Base-by-base conservation (phyloP, 2,888 invertebrate species). In the Listrodromus nycthemerus region DNA sequence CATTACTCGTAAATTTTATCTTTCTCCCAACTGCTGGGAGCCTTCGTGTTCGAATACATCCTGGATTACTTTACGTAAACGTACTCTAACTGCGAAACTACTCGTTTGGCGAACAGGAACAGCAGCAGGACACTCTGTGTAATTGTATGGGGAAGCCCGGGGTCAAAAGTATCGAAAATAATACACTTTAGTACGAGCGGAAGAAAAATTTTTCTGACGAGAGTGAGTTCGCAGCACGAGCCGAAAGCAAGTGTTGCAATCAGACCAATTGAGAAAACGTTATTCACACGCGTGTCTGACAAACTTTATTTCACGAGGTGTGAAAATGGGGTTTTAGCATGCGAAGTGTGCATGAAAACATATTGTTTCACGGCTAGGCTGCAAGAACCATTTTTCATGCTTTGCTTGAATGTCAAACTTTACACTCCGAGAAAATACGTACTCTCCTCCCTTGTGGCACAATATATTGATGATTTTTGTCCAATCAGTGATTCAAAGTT, bases 1-100 rank as follows among this genome's bases (percentile, higher is more conserved):
- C 75, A 75, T 79, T 78, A 75, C 41, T 66, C 50, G 58, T 41
- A 61, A 78, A 78, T 78, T 75, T 0, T 8, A 16, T 21, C 52
- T 27, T 61, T 61, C 69, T 50, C 45, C 61, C 24, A 45, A 67
- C 67, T 21, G 48, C 78, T 73, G 74, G 52, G 13, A n/a, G 30
- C 45, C 10, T 21, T 3, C 8, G 52, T n/a, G n/a, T 78, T 24
- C 63, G 41, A 66, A 55, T 82, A 33, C 10, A 74, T 69, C 24
- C 45, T 69, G 50, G 41, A 71, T 78, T 74, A 77, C 74, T 55
- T 70, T 67, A 50, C 52, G 21, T 55, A 70, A 52, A 70, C 52
- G 52, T 76, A 30, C 55, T 33, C 45, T 21, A 65, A 55, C 41
- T 45, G 41, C 16, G 45, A 76, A 55, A 76, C 70, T 66, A 45